phyloP scores from a whole-genome alignment of 2,888 invertebrate genomes.

The Tridacna crocea region DNA sequence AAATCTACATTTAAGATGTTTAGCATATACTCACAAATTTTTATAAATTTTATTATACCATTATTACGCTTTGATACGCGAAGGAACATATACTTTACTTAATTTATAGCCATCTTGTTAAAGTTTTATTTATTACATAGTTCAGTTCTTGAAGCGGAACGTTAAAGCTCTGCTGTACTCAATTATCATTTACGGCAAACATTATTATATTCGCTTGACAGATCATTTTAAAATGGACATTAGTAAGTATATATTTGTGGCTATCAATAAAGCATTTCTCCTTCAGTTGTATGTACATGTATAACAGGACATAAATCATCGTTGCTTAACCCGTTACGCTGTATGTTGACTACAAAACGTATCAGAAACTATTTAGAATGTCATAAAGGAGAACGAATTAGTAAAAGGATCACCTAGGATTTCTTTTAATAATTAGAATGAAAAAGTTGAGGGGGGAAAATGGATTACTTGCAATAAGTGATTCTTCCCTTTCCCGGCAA shows the following conservation, averaged over 20 bases:
- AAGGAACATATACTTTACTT: not conserved
- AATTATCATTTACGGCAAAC: not conserved
- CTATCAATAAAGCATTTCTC: not conserved
- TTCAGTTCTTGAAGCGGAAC: not conserved
- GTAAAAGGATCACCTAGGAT: too few species aligned
- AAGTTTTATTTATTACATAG: constrained; percentile 14
- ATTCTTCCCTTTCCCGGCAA: too few species aligned
- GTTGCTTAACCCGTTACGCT: too few species aligned
- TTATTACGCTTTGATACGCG: constrained; percentile 45
- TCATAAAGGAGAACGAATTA: too few species aligned
- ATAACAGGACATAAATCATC: too few species aligned
- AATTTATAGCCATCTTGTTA: constrained; percentile 50
- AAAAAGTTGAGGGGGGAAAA: too few species aligned
- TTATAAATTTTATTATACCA: constrained; percentile 42
- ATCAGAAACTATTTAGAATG: too few species aligned
- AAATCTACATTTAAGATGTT: constrained; percentile 27
- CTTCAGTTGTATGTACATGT: not conserved
- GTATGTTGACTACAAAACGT: too few species aligned
- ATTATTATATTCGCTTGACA: not conserved
- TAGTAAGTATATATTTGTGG: not conserved
- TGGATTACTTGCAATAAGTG: too few species aligned
- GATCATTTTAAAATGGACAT: constrained; percentile 3
- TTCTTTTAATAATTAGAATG: too few species aligned
- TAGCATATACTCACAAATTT: constrained; percentile 26
- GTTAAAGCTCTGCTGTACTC: not conserved